Evolutionary conservation across 30 jellyfish, hydroid and myxozoan genomes (phyloP).

Genomic region (Pseudorhiza aurosa): DNA sequence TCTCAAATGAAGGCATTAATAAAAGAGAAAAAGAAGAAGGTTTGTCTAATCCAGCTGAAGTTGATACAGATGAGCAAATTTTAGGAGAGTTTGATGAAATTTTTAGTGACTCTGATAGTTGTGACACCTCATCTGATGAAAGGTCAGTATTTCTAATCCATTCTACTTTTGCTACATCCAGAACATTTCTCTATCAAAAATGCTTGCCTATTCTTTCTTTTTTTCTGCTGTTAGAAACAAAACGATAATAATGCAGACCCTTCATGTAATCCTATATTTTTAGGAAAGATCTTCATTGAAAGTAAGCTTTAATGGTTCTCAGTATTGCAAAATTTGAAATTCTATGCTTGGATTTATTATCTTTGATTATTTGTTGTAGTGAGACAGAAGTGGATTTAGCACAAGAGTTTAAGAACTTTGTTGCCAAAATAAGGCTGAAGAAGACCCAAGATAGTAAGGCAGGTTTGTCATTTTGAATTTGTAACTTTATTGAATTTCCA

Average conservation of each 20-base stretch:
- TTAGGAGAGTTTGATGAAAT: slow-evolving; percentile 45
- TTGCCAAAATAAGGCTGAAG: not conserved
- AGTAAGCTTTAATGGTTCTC: too few relatives aligned
- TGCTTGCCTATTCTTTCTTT: not conserved
- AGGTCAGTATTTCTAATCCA: slow-evolving; percentile 3
- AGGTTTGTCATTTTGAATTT: not conserved
- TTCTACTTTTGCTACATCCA: too few relatives aligned
- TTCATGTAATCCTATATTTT: too few relatives aligned
- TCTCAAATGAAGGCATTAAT: not conserved
- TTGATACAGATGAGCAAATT: not conserved
- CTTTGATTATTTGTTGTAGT: not conserved
- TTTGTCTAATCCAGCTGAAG: not conserved
- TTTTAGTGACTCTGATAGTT: slow-evolving; percentile 35
- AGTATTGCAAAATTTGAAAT: too few relatives aligned
- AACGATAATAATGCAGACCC: too few relatives aligned
- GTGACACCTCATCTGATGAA: slow-evolving; percentile 13
- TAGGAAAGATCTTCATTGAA: too few relatives aligned
- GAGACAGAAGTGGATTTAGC: slow-evolving; percentile 7
- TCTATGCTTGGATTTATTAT: not conserved
- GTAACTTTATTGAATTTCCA: too few relatives aligned
- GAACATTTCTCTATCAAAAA: too few relatives aligned
- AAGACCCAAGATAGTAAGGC: not conserved
- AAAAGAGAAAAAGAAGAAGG: not conserved
- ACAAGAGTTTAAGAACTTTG: not conserved
- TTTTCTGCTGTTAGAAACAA: not conserved